Evolutionary conservation across 2,888 invertebrate genomes (phyloP).

Genomic region (Agrochola litura): DNA sequence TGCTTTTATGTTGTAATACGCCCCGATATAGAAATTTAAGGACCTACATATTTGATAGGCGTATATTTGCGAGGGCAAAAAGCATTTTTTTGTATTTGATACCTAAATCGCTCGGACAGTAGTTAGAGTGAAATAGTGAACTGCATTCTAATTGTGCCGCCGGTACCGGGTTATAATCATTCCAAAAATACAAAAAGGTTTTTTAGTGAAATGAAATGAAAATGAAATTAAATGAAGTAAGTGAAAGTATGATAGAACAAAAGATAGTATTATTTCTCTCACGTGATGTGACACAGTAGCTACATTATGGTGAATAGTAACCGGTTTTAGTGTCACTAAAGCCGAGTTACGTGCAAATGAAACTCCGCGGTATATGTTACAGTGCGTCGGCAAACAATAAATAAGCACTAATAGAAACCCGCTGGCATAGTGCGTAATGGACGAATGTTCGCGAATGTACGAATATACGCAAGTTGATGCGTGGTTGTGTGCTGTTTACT

Average conservation of each 20-base stretch:
- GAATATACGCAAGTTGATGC: neutral
- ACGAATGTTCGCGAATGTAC: neutral
- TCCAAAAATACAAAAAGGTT: neutral
- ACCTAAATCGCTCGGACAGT: neutral
- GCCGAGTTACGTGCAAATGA: conserved; percentile 34
- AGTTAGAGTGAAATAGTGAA: neutral
- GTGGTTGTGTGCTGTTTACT: neutral
- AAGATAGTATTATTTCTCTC: neutral
- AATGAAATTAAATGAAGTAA: no score
- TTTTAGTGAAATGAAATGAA: no score
- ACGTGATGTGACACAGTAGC: neutral
- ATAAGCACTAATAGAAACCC: conserved; percentile 42
- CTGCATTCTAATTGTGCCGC: neutral
- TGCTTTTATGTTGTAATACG: conserved; percentile 8
- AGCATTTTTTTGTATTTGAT: no score
- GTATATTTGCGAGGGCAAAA: neutral
- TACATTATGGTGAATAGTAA: conserved; percentile 20
- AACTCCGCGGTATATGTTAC: conserved; percentile 42
- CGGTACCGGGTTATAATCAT: no score
- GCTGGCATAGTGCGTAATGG: conserved; percentile 26
- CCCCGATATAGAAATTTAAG: neutral
- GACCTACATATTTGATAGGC: neutral
- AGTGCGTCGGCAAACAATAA: conserved; percentile 25
- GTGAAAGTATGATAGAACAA: conserved; percentile 5
- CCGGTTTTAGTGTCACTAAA: conserved; percentile 37